Evolutionary conservation across 2,797 vertebrate genomes (phyloP).

Genomic region (Nyctibius grandis): DNA sequence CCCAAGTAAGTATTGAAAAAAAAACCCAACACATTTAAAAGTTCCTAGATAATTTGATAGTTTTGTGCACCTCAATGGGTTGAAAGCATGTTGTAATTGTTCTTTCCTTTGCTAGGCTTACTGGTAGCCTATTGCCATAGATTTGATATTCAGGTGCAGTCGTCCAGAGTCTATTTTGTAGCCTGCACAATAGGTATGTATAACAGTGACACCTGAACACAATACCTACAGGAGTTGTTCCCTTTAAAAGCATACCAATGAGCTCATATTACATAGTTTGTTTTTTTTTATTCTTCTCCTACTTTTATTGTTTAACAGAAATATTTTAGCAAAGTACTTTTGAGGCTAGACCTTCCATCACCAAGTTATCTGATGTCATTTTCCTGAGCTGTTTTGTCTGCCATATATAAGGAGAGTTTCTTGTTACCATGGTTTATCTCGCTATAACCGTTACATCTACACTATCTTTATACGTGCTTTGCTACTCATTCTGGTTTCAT

Average conservation of each 20-base stretch:
- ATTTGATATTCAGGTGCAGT: slow-evolving; percentile 93
- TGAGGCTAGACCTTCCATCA: background rate
- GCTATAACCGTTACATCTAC: background rate
- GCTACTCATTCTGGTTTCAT: background rate
- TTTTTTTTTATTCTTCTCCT: background rate
- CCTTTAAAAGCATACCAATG: background rate
- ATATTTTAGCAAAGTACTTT: background rate
- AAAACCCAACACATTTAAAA: background rate
- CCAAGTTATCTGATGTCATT: background rate
- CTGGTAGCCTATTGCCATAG: slow-evolving; percentile 95
- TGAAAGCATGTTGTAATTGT: background rate
- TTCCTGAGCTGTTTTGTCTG: background rate
- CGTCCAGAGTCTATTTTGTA: slow-evolving; percentile 92
- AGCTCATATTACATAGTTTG: background rate
- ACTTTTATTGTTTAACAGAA: background rate
- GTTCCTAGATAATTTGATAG: background rate
- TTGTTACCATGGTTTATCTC: background rate
- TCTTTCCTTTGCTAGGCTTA: slow-evolving; percentile 77
- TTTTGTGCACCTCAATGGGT: background rate
- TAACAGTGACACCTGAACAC: background rate
- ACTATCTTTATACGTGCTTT: background rate
- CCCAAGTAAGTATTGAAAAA: background rate
- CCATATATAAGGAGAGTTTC: background rate
- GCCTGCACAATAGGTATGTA: slow-evolving; percentile 89
- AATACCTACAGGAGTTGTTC: background rate